Evolutionary conservation across 2,797 vertebrate species (phyloP), one percentile per base, ranked within the genome.

Genomic region (Scolopax rusticola): DNA sequence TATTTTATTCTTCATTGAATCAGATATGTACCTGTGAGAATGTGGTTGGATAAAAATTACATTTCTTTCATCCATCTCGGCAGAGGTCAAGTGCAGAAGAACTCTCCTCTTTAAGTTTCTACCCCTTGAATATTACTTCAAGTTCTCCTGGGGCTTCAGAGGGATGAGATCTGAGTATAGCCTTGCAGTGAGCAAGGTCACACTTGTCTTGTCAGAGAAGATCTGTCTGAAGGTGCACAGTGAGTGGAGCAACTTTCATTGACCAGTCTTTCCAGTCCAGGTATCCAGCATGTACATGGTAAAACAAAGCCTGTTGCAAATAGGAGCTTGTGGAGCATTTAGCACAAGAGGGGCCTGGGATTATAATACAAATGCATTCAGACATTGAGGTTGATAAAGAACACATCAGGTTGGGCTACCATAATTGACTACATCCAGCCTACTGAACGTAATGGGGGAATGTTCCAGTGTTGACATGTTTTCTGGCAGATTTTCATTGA

Each of bases 1-100:
- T 89, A 50, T 87, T 96, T 82, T 79, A 28, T 77, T 92, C 81
- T 64, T 94, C 50, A 36, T 4, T 77, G 84, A 57, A 60, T 67
- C 59, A 33, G 60, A 27, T 50, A 19, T 1, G 15, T 77, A 77
- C 17, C 57, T 4, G 0, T 60, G 60, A 43, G n/a, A 80, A 33
- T 7, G 16, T 60, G 41, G 63, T 27, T 76, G 53, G 74, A 50
- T 77, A 87, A 70, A 93, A 93, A 90, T 33, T 50, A 17, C 27
- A 17, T 70, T 75, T 92, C 32, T 84, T 85, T 80, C 30, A 70
- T 36, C 41, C 5, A 7, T 24, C 2, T 2, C 0, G 0, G 53
- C 48, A 50, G 33, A 88, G 59, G 59, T 81, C 84, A 95, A 74
- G 57, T 47, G n/a, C 70, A 70, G 60, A 48, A 82, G 60, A 53